Conservation (phyloP, 2,113 vertebrate species). For the Corydoras maculifer region DNA sequence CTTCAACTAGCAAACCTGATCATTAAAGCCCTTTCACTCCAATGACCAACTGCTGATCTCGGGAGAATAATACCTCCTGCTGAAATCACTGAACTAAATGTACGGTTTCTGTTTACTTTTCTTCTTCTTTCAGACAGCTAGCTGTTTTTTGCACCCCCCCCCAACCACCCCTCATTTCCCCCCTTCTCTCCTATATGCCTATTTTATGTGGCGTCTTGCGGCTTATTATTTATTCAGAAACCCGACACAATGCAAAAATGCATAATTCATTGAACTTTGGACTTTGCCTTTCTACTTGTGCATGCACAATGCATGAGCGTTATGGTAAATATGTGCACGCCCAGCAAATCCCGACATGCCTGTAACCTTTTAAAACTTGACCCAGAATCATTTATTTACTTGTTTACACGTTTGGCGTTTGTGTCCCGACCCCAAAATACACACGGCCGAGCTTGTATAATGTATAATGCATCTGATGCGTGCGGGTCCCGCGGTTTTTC, state of each 20-base stretch:
- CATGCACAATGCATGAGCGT: constrained; percentile 66
- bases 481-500: constrained; percentile 17
- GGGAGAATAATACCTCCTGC: constrained; percentile 55
- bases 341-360: constrained; percentile 49
- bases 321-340: constrained; percentile 62
- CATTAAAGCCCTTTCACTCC: constrained; percentile 69
- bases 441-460: constrained; percentile 45
- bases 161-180: constrained; percentile 37
- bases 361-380: constrained; percentile 59
- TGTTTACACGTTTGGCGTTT: constrained; percentile 56
- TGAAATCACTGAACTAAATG: constrained; percentile 47
- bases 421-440: constrained; percentile 49
- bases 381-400: constrained; percentile 55
- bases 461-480: constrained; percentile 48
- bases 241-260: constrained; percentile 62
- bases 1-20: constrained; percentile 63
- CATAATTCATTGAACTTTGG: constrained; percentile 66
- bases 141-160: not conserved
- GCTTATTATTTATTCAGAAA: constrained; percentile 70
- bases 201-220: constrained; percentile 48
- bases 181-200: constrained; percentile 50
- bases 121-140: constrained; percentile 29
- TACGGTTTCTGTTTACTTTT: constrained; percentile 45
- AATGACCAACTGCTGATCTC: constrained; percentile 62
- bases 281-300: constrained; percentile 48